A percentile compares a stretch with the other conserved stretches of the same genome.
phyloP scores from a whole-genome alignment of 92 coral and sea anemone genomes.

The Metridium senile region DNA sequence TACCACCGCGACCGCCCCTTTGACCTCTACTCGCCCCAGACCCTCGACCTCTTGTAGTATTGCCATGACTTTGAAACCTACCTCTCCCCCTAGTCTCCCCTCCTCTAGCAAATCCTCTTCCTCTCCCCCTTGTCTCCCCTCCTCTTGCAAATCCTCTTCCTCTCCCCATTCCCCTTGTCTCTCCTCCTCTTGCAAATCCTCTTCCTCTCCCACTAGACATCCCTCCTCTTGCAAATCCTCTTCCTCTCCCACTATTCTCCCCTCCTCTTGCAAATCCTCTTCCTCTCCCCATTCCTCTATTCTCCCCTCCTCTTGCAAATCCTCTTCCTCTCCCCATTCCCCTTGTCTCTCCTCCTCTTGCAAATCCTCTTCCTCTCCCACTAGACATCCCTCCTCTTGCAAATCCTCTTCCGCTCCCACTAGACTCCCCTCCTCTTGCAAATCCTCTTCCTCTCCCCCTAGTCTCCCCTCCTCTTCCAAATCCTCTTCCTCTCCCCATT shows the following conservation, averaged over 20 bases:
- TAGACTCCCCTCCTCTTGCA: too few relatives aligned
- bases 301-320: slow-evolving; percentile 26
- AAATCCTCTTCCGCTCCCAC: slow-evolving; percentile 27
- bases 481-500: too few relatives aligned
- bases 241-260: too few relatives aligned
- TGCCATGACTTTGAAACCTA: slow-evolving; percentile 11
- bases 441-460: too few relatives aligned
- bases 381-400: too few relatives aligned
- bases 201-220: neutral
- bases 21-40: neutral
- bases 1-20: slow-evolving; percentile 18
- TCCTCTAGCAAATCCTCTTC: too few relatives aligned
- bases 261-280: slow-evolving; percentile 10
- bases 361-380: too few relatives aligned
- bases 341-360: slow-evolving; percentile 19
- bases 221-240: slow-evolving; percentile 28
- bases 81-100: slow-evolving; percentile 23
- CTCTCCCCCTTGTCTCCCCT: too few relatives aligned
- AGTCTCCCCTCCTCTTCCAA: too few relatives aligned
- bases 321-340: slow-evolving; percentile 25
- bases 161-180: slow-evolving; percentile 26
- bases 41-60: slow-evolving; percentile 14
- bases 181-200: slow-evolving; percentile 11
- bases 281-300: neutral
- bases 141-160: too few relatives aligned